Base-by-base conservation (phyloP, 2,888 invertebrate species). In the Caenorhabditis drosophilae region DNA sequence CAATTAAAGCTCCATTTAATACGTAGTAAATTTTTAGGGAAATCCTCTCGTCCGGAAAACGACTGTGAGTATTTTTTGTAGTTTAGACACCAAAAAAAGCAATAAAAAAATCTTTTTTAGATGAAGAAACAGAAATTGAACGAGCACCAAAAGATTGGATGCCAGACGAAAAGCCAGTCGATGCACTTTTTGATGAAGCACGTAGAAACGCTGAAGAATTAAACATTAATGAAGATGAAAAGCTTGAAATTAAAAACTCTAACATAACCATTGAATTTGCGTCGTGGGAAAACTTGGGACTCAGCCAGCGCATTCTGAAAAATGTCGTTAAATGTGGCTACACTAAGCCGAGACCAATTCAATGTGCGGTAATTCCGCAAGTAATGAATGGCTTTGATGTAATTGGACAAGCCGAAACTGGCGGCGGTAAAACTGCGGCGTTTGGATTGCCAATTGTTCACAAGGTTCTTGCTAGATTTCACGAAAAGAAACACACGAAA, bases 341-440 rank as follows among this genome's bases (percentile, higher is more conserved):
- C 80, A 87, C 78, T 1, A 89, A 89, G 66, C 94, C 95, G 0
- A 96, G 96, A 0, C 96, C 97, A 0, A 91, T 98, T 22, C 97
- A 98, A 84, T 93, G 93, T 81, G 87, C 91, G 72, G 90, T 93
- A 0, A 89, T 97, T 53, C 95, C 96, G 0, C 90, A 69, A 42
- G 44, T 72, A 4, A 47, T 71, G 16, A 23, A 16, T 11, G 90
- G 90, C 0, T 86, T 93, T 26, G 97, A 98, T 87, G 85, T 98
- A 25, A 96, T 97, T 93, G 94, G 91, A 0, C 96, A 96, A 83
- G 96, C 97, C 0, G 96, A 97, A 84, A 98, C 97, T 7, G 97
- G 97, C 0, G 95, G 95, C 0, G 98, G 97, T 15, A 97, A 97
- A 87, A 96, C 96, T 0, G 95, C 95, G 0, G 95, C 96, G 0